Percentiles rank a stretch among this genome's conserved stretches.
phyloP scores from a whole-genome alignment of 2,113 vertebrate genomes.

The Thalassoma bifasciatum region DNA sequence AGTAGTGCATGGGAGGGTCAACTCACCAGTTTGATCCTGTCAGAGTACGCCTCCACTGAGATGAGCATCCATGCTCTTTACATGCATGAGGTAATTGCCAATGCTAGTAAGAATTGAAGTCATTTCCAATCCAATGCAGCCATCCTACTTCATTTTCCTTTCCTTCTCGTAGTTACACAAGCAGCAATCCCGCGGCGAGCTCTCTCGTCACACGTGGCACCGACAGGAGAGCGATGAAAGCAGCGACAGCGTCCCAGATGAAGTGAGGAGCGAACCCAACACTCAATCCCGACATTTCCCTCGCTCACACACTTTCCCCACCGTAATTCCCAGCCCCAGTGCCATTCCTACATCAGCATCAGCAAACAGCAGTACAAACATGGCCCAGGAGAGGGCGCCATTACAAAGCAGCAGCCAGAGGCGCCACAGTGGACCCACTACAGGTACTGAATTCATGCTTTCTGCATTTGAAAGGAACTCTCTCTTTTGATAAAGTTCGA shows the following conservation, averaged over 20 bases:
- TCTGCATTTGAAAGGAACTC: not conserved
- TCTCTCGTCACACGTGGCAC: constrained; percentile 95
- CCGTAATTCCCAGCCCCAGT: constrained; percentile 76
- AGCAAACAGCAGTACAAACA: constrained; percentile 21
- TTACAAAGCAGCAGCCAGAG: constrained; percentile 85
- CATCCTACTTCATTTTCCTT: not conserved
- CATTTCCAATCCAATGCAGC: not conserved
- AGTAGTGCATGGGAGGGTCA: constrained; percentile 98
- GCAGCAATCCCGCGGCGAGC: constrained; percentile 91
- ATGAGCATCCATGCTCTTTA: constrained; percentile 99
- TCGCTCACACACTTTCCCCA: constrained; percentile 94
- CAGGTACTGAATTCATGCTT: constrained; percentile 76
- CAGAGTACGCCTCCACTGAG: constrained; percentile 96
- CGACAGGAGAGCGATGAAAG: constrained; percentile 95
- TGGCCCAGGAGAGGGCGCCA: constrained; percentile 81
- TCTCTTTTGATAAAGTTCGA: too few relatives aligned
- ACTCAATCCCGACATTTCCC: constrained; percentile 80
- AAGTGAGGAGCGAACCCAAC: constrained; percentile 77
- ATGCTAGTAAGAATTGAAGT: not conserved
- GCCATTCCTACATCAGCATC: constrained; percentile 68
- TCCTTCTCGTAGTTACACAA: constrained; percentile 89
- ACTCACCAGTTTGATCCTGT: constrained; percentile 93
- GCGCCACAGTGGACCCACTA: constrained; percentile 83
- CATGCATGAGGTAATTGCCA: constrained; percentile 91
- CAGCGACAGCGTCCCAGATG: constrained; percentile 90